phyloP scores from a whole-genome alignment of 1,140 invertebrate species.

The Leptinotarsa defecta region DNA sequence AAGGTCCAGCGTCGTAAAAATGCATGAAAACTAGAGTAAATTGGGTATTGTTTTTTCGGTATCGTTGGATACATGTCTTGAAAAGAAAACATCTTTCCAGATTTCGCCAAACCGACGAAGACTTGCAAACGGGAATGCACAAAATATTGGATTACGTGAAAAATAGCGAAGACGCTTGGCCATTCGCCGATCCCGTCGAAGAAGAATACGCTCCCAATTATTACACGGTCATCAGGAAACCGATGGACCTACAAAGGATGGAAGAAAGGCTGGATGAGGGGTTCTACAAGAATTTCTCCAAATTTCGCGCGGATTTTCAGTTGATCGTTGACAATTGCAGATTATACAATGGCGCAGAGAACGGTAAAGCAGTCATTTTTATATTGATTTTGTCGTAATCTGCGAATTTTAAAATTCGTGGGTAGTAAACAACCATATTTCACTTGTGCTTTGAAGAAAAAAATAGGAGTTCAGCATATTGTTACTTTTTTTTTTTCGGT shows the following conservation, averaged over 20 bases:
- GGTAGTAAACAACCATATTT: background rate
- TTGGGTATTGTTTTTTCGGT: no score
- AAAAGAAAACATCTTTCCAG: conserved; percentile 56
- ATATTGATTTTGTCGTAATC: background rate
- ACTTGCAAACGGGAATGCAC: conserved; percentile 84
- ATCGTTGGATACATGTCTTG: background rate
- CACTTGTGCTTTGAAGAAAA: no score
- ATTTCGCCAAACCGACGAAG: conserved; percentile 78
- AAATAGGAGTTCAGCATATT: no score
- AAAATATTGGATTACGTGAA: conserved; percentile 85
- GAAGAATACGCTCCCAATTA: conserved; percentile 91
- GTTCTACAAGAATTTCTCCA: conserved; percentile 75
- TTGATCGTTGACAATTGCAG: conserved; percentile 90
- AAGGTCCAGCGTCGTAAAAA: no score
- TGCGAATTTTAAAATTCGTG: background rate
- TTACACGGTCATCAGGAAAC: conserved; percentile 73
- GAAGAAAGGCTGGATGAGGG: conserved; percentile 83
- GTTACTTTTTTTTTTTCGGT: no score
- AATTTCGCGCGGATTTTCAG: conserved; percentile 86
- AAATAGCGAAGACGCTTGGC: conserved; percentile 88
- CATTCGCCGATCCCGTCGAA: conserved; percentile 87
- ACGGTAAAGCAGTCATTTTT: conserved; percentile 67
- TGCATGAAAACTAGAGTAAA: no score
- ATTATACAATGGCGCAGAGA: conserved; percentile 88
- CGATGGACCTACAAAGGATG: conserved; percentile 88